Conservation (phyloP, 1,140 invertebrate species). For the Caenorhabditis briggsae region DNA sequence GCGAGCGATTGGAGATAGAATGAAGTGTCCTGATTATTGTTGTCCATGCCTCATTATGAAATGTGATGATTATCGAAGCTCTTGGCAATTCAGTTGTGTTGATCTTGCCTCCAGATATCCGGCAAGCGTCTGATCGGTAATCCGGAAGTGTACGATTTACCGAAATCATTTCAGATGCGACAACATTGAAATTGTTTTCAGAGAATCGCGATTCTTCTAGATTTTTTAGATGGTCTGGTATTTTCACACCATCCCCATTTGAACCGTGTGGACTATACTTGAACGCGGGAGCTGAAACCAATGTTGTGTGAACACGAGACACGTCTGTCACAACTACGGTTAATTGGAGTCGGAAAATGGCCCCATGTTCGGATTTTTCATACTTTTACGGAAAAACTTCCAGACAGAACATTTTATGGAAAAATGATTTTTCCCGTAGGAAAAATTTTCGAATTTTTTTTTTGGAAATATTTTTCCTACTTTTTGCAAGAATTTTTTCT, state of each 20-base stretch:
- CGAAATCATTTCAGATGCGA: slow-evolving; percentile 65
- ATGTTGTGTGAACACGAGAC: too few relatives aligned
- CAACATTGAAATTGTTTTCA: slow-evolving; percentile 68
- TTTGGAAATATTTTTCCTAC: too few relatives aligned
- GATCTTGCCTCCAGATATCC: not conserved
- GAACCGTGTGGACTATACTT: slow-evolving; percentile 37
- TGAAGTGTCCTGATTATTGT: slow-evolving; percentile 88
- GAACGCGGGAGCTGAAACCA: slow-evolving; percentile 61
- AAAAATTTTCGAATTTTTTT: too few relatives aligned
- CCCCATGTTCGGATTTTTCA: too few relatives aligned
- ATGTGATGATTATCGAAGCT: slow-evolving; percentile 88
- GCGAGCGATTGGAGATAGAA: slow-evolving; percentile 87
- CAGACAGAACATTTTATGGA: too few relatives aligned
- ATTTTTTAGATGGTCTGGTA: slow-evolving; percentile 1
- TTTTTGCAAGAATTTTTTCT: too few relatives aligned
- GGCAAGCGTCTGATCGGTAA: slow-evolving; percentile 40
- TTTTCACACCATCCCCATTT: slow-evolving; percentile 47
- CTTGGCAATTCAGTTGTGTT: slow-evolving; percentile 80
- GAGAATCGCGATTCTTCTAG: slow-evolving; percentile 64
- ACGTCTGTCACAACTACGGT: too few relatives aligned
- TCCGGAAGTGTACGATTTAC: slow-evolving; percentile 65
- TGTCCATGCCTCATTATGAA: slow-evolving; percentile 94
- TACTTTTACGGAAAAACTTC: too few relatives aligned
- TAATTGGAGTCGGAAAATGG: too few relatives aligned
- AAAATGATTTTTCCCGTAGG: too few relatives aligned